Conservation (phyloP, 1,140 invertebrate genomes). For the Dreissena polymorpha region DNA sequence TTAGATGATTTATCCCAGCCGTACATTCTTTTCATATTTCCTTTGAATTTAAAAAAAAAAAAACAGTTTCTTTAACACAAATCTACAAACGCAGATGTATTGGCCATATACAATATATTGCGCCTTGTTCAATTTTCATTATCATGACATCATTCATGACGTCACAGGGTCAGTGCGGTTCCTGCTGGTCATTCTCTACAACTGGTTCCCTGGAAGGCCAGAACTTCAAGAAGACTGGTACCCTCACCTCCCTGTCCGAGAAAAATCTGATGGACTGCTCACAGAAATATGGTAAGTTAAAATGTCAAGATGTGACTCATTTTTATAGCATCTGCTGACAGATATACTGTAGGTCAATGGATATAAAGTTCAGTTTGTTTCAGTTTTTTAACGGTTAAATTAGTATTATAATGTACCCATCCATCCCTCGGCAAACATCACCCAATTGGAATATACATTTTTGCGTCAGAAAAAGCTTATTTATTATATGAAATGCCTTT, state of each 20-base stretch:
- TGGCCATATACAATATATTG: too few species aligned
- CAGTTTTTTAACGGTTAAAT: too few species aligned
- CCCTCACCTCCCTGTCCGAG: conserved; percentile 94
- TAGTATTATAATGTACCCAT: too few species aligned
- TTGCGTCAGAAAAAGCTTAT: not conserved
- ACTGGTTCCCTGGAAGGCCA: conserved; percentile 97
- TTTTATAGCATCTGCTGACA: not conserved
- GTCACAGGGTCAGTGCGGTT: conserved; percentile 87
- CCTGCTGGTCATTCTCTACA: conserved; percentile 95
- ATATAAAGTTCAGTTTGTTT: not conserved
- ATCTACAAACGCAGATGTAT: not conserved
- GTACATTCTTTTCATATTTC: not conserved
- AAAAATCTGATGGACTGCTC: conserved; percentile 98
- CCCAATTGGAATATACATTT: not conserved
- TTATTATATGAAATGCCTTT: not conserved
- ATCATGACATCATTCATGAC: not conserved
- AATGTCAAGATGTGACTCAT: not conserved
- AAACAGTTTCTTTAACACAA: not conserved
- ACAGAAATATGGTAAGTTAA: conserved; percentile 27
- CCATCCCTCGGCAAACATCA: not conserved
- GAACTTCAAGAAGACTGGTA: conserved; percentile 91
- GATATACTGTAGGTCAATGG: not conserved
- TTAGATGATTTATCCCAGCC: not conserved
- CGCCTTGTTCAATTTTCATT: not conserved
- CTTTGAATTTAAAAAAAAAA: not conserved